These are phyloP conservation scores for Aphelinus certus DNA, from an alignment of 1,140 invertebrate species.

Conservation along the genomic window DNA sequence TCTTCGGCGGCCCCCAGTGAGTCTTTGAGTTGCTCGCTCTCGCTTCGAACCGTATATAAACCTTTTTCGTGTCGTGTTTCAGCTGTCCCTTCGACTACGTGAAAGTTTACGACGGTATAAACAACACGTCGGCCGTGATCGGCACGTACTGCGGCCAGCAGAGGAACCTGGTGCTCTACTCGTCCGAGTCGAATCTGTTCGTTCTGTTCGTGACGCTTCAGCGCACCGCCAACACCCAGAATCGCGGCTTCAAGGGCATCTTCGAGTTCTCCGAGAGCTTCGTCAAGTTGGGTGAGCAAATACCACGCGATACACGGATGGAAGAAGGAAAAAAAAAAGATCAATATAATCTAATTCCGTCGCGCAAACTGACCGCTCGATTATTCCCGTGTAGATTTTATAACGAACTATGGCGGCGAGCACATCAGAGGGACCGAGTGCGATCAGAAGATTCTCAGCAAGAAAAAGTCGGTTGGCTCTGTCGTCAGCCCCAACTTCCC, in stretches of 20 bases:
- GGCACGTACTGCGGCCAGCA: constrained; percentile 98
- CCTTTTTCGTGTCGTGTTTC: constrained; percentile 39
- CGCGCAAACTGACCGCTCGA: too few species aligned
- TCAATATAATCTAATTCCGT: background rate
- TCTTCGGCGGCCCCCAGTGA: constrained; percentile 98
- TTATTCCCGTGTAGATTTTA: constrained; percentile 78
- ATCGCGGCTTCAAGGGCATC: constrained; percentile 94
- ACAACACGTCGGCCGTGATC: constrained; percentile 87
- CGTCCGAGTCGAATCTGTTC: constrained; percentile 87
- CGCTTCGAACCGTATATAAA: background rate
- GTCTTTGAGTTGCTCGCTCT: constrained; percentile 59
- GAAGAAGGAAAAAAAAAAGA: background rate
- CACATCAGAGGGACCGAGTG: constrained; percentile 96
- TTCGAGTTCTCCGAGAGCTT: constrained; percentile 97
- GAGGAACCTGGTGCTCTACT: constrained; percentile 93
- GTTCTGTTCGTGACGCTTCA: constrained; percentile 90
- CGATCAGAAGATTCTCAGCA: constrained; percentile 95
- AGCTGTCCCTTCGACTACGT: constrained; percentile 99
- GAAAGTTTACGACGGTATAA: constrained; percentile 93
- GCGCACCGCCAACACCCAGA: constrained; percentile 89
- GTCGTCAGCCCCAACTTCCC: constrained; percentile 97
- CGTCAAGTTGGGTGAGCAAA: constrained; percentile 82
- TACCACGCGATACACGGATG: background rate
- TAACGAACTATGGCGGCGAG: constrained; percentile 84
- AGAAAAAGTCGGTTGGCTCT: constrained; percentile 88